These are phyloP conservation scores for Autographa gamma DNA, from an alignment of 2,888 invertebrate species.

Conservation along the genomic window DNA sequence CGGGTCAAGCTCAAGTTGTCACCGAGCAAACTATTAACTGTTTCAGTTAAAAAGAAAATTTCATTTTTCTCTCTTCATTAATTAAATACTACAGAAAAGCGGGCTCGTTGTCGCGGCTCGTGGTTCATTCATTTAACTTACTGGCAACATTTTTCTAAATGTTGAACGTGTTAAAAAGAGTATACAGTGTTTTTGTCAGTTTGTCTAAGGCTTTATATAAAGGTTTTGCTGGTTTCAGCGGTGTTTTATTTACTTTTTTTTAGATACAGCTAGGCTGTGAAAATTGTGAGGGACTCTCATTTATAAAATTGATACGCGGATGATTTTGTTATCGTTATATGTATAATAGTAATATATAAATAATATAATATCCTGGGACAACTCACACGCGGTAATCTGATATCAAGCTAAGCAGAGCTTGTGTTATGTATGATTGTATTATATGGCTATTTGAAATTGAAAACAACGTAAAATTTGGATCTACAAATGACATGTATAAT, in stretches of 20 bases:
- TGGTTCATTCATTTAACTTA: conserved; percentile 60
- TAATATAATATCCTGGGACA: no score
- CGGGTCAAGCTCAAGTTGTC: conserved; percentile 30
- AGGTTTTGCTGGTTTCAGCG: conserved; percentile 28
- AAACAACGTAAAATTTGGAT: no score
- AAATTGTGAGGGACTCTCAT: conserved; percentile 30
- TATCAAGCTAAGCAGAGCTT: no score
- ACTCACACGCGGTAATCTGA: no score
- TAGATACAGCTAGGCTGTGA: conserved; percentile 28
- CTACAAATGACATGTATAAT: no score
- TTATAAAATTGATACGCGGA: conserved; percentile 9
- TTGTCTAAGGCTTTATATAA: conserved; percentile 47
- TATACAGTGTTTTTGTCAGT: conserved; percentile 47
- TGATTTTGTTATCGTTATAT: no score
- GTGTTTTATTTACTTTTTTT: conserved; percentile 40
- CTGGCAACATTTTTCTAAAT: conserved; percentile 51
- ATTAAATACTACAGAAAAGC: conserved; percentile 73
- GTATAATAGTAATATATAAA: no score
- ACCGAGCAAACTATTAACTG: conserved; percentile 67
- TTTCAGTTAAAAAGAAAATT: conserved; percentile 66
- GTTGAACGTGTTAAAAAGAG: conserved; percentile 36
- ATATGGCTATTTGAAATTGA: no score
- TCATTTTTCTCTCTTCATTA: conserved; percentile 70
- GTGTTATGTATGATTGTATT: no score
- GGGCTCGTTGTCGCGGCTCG: conserved; percentile 59